A percentile compares a stretch with the other conserved stretches of the same genome.
Conservation (phyloP, 2,797 vertebrate species). For the Gastrophryne carolinensis region DNA sequence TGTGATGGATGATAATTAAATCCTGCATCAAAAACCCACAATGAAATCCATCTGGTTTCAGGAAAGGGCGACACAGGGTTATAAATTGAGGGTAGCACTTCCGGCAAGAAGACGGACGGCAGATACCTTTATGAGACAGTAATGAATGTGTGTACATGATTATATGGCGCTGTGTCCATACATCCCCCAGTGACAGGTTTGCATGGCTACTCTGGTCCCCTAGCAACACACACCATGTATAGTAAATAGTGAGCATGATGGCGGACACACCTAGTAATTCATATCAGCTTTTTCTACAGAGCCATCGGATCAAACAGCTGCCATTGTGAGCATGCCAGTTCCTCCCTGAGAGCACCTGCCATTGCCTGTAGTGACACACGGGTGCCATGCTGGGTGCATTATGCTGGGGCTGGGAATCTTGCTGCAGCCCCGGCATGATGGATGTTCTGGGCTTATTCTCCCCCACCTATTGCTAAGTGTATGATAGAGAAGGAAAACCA, state of each 20-base stretch:
- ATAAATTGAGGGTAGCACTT: slow-evolving; percentile 22
- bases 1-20: too few relatives aligned
- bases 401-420: neutral
- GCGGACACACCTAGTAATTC: slow-evolving; percentile 27
- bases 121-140: slow-evolving; percentile 17
- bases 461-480: too few relatives aligned
- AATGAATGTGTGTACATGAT: neutral
- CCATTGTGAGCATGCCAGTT: neutral
- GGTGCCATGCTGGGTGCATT: neutral
- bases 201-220: slow-evolving; percentile 4
- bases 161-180: neutral
- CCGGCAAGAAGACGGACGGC: slow-evolving; percentile 3
- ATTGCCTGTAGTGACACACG: neutral
- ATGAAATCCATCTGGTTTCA: too few relatives aligned
- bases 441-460: neutral
- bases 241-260: slow-evolving; percentile 19
- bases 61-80: too few relatives aligned
- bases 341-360: neutral
- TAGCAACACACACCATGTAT: slow-evolving; percentile 21
- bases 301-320: neutral
- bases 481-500: too few relatives aligned
- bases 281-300: neutral
- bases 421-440: neutral
- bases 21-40: too few relatives aligned
- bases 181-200: neutral